Percentiles rank a stretch among this genome's conserved stretches.
These are phyloP conservation scores for Paralichthys olivaceus DNA, from an alignment of 2,113 vertebrate species.

Conservation along the genomic window DNA sequence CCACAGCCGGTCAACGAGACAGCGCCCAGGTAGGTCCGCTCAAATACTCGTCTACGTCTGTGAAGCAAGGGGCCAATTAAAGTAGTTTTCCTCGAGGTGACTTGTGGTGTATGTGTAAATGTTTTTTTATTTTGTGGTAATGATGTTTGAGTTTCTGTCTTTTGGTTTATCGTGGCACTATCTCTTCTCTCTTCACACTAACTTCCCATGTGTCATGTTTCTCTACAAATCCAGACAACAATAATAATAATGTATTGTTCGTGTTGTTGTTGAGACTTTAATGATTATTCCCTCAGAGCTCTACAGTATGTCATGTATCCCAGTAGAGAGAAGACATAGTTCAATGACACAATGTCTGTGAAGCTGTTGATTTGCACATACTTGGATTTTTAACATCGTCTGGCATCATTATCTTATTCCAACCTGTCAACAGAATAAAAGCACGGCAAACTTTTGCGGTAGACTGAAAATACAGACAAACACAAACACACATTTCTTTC, in stretches of 20 bases:
- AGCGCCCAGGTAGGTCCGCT: constrained; percentile 88
- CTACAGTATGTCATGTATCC: neutral
- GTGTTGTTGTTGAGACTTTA: constrained; percentile 1
- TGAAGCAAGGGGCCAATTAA: neutral
- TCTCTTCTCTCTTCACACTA: neutral
- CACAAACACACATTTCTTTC: neutral
- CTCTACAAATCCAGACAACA: too few species aligned
- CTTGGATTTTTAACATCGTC: too few species aligned
- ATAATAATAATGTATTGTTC: neutral
- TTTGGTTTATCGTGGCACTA: neutral
- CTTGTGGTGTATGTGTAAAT: neutral
- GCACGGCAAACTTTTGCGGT: too few species aligned
- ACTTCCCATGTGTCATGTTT: neutral
- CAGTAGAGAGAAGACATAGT: neutral
- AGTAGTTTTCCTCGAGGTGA: neutral
- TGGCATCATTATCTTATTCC: too few species aligned
- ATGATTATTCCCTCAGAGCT: neutral
- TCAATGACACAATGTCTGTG: too few species aligned
- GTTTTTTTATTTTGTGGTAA: neutral
- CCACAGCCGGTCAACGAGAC: constrained; percentile 98
- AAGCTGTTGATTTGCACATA: neutral
- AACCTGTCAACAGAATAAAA: too few species aligned
- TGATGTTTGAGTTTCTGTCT: neutral
- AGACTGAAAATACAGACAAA: too few species aligned
- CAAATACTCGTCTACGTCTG: neutral